A percentile compares a stretch with the other conserved stretches of the same genome.
Conservation (phyloP, 2,888 invertebrate species). For the Peribatodes rhomboidaria region DNA sequence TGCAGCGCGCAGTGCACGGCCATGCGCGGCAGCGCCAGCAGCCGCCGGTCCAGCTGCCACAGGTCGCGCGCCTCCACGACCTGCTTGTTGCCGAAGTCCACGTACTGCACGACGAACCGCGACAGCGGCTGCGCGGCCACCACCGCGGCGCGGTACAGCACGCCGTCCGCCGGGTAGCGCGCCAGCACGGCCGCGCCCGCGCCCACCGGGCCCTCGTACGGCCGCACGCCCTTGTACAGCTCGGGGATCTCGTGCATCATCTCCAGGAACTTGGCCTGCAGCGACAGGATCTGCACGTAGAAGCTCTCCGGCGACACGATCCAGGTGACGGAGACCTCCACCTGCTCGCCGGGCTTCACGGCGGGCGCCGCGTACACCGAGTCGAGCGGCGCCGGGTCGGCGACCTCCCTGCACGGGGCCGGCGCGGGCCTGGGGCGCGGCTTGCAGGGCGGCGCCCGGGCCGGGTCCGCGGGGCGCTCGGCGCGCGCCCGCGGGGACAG, state of each 20-base stretch:
- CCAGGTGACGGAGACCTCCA: slow-evolving; percentile 90
- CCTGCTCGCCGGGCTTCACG: slow-evolving; percentile 82
- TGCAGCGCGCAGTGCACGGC: slow-evolving; percentile 89
- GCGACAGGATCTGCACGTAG: slow-evolving; percentile 87
- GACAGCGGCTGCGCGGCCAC: slow-evolving; percentile 62
- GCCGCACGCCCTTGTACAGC: slow-evolving; percentile 86
- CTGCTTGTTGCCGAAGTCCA: slow-evolving; percentile 92
- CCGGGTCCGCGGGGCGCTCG: slow-evolving; percentile 64
- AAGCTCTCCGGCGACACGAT: slow-evolving; percentile 91
- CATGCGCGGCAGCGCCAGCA: slow-evolving; percentile 89
- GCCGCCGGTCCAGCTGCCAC: slow-evolving; percentile 89
- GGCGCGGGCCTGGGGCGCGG: slow-evolving; percentile 68
- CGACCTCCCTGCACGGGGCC: slow-evolving; percentile 70
- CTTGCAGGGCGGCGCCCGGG: slow-evolving; percentile 64
- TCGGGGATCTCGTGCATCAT: slow-evolving; percentile 91
- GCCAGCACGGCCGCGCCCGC: slow-evolving; percentile 90
- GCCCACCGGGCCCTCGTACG: slow-evolving; percentile 73
- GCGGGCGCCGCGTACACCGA: slow-evolving; percentile 78
- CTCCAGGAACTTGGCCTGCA: slow-evolving; percentile 86
- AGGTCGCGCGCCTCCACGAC: slow-evolving; percentile 88
- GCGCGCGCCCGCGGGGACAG: slow-evolving; percentile 57
- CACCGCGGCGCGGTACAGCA: slow-evolving; percentile 90
- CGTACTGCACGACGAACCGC: slow-evolving; percentile 86
- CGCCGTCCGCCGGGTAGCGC: slow-evolving; percentile 89
- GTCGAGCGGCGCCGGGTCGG: slow-evolving; percentile 80